Base-by-base conservation (phyloP, 1,140 invertebrate genomes). In the Drosophila nikananu region DNA sequence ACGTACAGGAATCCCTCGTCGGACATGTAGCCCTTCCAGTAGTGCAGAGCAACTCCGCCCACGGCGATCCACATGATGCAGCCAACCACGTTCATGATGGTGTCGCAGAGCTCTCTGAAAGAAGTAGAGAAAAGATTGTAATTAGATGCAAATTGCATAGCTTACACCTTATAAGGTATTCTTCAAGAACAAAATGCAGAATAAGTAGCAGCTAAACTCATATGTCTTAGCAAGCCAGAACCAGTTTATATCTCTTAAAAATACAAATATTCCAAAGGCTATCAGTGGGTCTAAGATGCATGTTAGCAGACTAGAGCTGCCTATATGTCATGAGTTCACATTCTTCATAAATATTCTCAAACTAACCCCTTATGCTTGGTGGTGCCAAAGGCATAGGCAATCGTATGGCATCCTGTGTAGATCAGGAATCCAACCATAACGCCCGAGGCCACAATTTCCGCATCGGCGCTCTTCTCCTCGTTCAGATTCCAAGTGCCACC, bases 401-500 rank as follows among this genome's bases (percentile, higher is more conserved):
- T 94, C 17, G 96, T 91, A 35, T 96, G 95, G 4, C 96, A 96
- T 2, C 94, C 93, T 0, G 96, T 97, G 93, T 97, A 97, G 32
- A 98, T 96, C 77, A 97, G 95, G 92, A 96, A 98, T 13, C 97
- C 97, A 5, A 98, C 96, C 71, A 97, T 96, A 1, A 98, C 96
- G 15, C 97, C 97, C 0, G 96, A 97, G 2, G 97, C 97, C 0
- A 97, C 95, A 35, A 97, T 97, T 94, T 97, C 97, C 27, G 96
- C 96, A 87, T 97, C 97, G 1, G 96, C 95, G 92, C 96, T 97
- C 93, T 97, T 97, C 82, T 97, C 96, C 92, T 97, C 97, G 82
- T 97, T 96, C n/a, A 97, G 93, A 93, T 98, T 97, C 97, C 97
- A 97, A 10, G 96, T 97, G 35, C 97, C 97, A 42, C 97, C 97